phyloP scores from a whole-genome alignment of 2,113 vertebrate genomes.

The Rousettus leschenaultii region DNA sequence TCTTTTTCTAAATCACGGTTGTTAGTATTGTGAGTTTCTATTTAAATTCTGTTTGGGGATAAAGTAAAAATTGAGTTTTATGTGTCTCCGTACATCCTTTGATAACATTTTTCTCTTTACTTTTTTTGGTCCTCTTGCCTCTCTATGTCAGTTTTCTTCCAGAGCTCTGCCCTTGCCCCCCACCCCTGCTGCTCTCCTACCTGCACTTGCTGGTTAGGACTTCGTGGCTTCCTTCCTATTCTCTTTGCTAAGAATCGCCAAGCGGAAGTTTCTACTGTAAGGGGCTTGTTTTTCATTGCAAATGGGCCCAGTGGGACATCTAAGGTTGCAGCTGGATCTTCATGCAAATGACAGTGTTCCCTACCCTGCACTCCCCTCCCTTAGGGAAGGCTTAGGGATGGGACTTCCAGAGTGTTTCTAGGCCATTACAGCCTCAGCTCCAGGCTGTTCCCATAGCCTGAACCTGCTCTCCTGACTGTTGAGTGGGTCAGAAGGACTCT shows the following conservation, averaged over 20 bases:
- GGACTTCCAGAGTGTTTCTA: background rate
- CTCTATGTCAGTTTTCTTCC: background rate
- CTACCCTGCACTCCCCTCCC: background rate
- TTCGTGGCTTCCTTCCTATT: background rate
- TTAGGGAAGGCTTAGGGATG: background rate
- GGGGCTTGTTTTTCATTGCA: conserved; percentile 29
- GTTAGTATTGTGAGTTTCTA: background rate
- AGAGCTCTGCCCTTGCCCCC: rapidly evolving
- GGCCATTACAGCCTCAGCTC: background rate
- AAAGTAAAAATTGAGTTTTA: background rate
- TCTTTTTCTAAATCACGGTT: background rate
- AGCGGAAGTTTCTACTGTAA: background rate
- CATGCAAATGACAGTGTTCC: conserved; percentile 1
- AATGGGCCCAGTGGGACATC: background rate
- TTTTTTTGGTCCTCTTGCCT: background rate
- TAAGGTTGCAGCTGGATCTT: background rate
- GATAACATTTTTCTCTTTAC: background rate
- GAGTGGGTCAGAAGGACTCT: too few species aligned
- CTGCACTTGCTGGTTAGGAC: background rate
- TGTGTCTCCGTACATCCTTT: background rate
- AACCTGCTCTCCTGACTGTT: background rate
- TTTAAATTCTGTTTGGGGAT: background rate
- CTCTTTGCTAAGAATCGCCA: background rate
- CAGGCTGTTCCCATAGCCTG: background rate
- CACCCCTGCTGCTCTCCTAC: too few species aligned